Base-by-base conservation (phyloP, 1,140 invertebrate species). In the Parapsyche elsis region DNA sequence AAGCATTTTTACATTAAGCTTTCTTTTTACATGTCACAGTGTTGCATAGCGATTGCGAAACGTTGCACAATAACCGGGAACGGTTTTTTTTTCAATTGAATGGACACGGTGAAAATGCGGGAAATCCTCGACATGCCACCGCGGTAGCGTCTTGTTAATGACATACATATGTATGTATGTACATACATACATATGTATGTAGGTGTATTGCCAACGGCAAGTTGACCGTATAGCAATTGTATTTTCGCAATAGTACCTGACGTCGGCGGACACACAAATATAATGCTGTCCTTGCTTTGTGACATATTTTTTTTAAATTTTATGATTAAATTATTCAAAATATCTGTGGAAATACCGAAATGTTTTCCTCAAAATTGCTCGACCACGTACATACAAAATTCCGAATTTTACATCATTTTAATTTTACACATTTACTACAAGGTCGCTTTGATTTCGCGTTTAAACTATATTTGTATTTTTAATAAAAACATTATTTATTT, bases 321-420 rank as follows among this genome's bases (percentile, higher is more conserved):
- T 61, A 16, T 38, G 30, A 61, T 19, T 61, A 21, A 7, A 61
- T 21, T 21, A n/a, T 16, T 5, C 49, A n/a, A 53, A 38, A 38
- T 38, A 46, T 53, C 57, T 9, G 5, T 21, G 57, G 57, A 61
- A 61, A 61, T 61, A n/a, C 57, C 57, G 57, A 61, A 61, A 61
- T 19, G 0, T 61, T 61, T 9, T 19, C 16, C 16, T n/a, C 57
- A n/a, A 61, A 38, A 38, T 38, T 38, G 7, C 30, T 38, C 7
- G 7, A 4, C 30, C 1, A 38, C 2, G 30, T 38, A n/a, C n/a
- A n/a, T n/a, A n/a, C n/a, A n/a, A n/a, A n/a, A n/a, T n/a, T n/a
- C n/a, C n/a, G n/a, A n/a, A n/a, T n/a, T n/a, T n/a, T n/a, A n/a
- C n/a, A n/a, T n/a, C n/a, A n/a, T n/a, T n/a, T n/a, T n/a, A n/a